phyloP scores from a whole-genome alignment of 53 echinoderm and acorn worm genomes.

The Stichopus horrens region DNA sequence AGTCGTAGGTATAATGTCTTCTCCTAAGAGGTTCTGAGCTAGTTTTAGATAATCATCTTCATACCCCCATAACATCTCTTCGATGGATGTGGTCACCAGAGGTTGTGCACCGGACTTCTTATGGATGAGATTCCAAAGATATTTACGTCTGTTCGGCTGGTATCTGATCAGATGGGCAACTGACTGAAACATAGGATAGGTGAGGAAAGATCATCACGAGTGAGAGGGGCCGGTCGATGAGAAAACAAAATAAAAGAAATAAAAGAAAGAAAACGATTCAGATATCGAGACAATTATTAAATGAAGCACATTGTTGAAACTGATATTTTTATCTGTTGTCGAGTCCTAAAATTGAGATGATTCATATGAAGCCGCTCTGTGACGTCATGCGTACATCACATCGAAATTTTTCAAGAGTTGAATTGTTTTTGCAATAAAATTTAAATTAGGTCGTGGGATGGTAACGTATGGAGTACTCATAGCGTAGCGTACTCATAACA shows the following conservation, averaged over 20 bases:
- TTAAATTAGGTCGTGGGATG: no score
- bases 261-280: no score
- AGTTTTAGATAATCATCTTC: conserved; percentile 62
- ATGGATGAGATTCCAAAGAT: conserved; percentile 58
- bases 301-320: no score
- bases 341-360: no score
- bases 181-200: conserved; percentile 37
- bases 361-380: no score
- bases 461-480: no score
- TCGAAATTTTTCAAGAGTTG: no score
- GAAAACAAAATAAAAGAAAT: background rate
- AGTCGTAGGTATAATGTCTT: conserved; percentile 55
- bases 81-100: conserved; percentile 49
- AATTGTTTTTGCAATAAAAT: no score
- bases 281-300: no score
- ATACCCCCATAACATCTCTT: conserved; percentile 77
- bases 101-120: conserved; percentile 48
- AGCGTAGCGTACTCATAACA: no score
- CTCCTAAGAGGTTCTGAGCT: conserved; percentile 49
- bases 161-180: conserved; percentile 54
- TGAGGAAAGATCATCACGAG: background rate
- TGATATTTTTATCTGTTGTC: no score
- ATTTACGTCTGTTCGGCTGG: conserved; percentile 41
- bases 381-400: no score
- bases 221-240: background rate